Base-by-base conservation (phyloP, 2,113 vertebrate species). In the Propithecus coquereli region DNA sequence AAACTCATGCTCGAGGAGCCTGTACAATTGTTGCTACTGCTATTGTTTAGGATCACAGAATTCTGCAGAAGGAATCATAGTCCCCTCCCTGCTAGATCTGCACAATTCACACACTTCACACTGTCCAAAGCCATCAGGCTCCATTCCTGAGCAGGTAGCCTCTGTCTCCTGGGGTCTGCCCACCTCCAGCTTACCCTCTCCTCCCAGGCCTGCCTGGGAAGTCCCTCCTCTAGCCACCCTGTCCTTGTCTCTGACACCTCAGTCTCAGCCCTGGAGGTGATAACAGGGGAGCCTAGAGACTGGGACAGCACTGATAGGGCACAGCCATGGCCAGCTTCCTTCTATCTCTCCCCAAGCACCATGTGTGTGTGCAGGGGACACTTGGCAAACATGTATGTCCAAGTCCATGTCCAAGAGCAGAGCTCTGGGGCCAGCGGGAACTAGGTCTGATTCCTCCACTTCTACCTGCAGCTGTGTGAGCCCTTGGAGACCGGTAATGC, bases 191-290 rank as follows among this genome's bases (percentile, higher is more conserved):
- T 40, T 8, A 43, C 14, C 16, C 43, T 14, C 3, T 20, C 25
- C 43, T 43, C 22, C 73, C 70, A 34, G 63, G 25, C 34, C 7
- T 80, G 40, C 17, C 23, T 23, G 84, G 68, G 34, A 45, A 57
- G 16, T n/a, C 71, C 23, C 73, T 61, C 25, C 34, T 27, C 80
- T 2, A 50, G 74, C 25, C 47, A 94, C 43, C 40, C 40, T 47
- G 77, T 74, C 63, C 65, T n/a, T 81, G 85, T 94, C 66, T 63
- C 71, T 8, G 14, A 83, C 84, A 94, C 79, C 71, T 91, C 83
- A 77, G 77, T 17, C 32, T 81, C 57, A 4, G 54, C 43, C 85
- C 65, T 16, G 47, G 87, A 90, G 34, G 43, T 40, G 94, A 89
- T 84, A 71, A 77, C 16, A 79, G n/a, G 14, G 54, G 52, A 47